A percentile compares a stretch with the other conserved stretches of the same genome.
Evolutionary conservation across 2,888 invertebrate species (phyloP).

Genomic region (Drosophila antonietae): DNA sequence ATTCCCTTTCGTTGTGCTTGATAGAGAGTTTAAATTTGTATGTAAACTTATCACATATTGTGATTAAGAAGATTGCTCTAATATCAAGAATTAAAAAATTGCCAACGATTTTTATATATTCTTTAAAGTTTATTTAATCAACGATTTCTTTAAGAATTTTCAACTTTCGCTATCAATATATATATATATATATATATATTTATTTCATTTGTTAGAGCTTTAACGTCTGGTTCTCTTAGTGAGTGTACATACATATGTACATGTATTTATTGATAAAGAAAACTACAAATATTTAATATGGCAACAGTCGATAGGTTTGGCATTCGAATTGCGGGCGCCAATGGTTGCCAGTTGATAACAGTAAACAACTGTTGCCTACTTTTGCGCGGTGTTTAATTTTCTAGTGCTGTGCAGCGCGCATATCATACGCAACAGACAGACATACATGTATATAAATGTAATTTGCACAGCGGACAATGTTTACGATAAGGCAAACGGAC

Average conservation of each 20-base stretch:
- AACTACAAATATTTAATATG: too few relatives aligned
- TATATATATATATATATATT: too few relatives aligned
- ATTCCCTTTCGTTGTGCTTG: neutral
- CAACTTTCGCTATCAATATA: too few relatives aligned
- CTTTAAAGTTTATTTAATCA: neutral
- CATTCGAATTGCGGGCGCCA: neutral
- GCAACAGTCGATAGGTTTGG: neutral
- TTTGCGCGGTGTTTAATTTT: neutral
- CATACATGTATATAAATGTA: neutral
- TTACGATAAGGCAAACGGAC: neutral
- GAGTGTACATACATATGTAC: too few relatives aligned
- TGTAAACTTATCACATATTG: neutral
- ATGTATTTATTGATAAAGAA: too few relatives aligned
- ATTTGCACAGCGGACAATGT: neutral
- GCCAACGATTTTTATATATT: neutral
- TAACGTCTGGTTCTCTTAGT: too few relatives aligned
- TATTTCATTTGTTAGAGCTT: too few relatives aligned
- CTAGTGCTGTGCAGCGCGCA: neutral
- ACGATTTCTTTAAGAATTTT: neutral
- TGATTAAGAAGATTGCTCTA: neutral
- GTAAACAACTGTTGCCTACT: constrained; percentile 23
- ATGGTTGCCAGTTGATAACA: too few relatives aligned
- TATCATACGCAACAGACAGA: constrained; percentile 10
- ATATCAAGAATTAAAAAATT: too few relatives aligned
- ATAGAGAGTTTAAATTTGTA: neutral